These are phyloP conservation scores for Drosophila lacteicornis DNA, from an alignment of 1,140 invertebrate genomes.

Conservation along the genomic window DNA sequence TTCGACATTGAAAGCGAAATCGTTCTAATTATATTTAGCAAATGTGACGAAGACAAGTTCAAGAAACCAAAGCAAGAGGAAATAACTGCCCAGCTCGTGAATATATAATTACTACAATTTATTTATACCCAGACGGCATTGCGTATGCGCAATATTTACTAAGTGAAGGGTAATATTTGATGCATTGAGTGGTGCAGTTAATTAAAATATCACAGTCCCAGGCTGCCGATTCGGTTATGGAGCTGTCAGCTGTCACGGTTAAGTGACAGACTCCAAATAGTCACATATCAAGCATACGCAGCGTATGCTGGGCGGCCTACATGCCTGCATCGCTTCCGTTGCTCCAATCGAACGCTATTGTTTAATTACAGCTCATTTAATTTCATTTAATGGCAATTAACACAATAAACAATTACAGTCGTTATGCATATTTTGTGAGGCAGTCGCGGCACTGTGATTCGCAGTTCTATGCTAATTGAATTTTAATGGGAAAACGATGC, in stretches of 20 bases:
- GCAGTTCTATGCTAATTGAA: constrained; percentile 58
- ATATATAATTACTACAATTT: constrained; percentile 20
- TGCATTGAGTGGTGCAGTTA: constrained; percentile 24
- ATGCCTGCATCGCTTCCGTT: neutral
- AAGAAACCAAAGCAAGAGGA: constrained; percentile 31
- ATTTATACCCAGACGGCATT: constrained; percentile 17
- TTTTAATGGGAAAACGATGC: constrained; percentile 37
- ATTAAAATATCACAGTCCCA: constrained; percentile 27
- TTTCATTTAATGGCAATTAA: constrained; percentile 61
- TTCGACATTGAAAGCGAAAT: constrained; percentile 45
- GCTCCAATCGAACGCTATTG: constrained; percentile 24
- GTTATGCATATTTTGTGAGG: constrained; percentile 41
- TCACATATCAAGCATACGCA: constrained; percentile 37
- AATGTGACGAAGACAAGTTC: constrained; percentile 30
- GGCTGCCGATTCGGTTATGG: constrained; percentile 10
- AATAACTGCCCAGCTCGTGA: constrained; percentile 3
- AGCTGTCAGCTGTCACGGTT: constrained; percentile 26
- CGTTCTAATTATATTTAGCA: constrained; percentile 47
- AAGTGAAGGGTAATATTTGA: constrained; percentile 15
- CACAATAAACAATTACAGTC: constrained; percentile 39
- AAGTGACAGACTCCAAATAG: constrained; percentile 16
- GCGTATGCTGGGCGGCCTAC: neutral
- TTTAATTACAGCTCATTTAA: constrained; percentile 55
- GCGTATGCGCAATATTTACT: constrained; percentile 24
- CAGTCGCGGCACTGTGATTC: constrained; percentile 17